A percentile compares a stretch with the other conserved stretches of the same genome.
Evolutionary conservation across 92 coral and sea anemone species (phyloP).

Genomic region (Porites rus): DNA sequence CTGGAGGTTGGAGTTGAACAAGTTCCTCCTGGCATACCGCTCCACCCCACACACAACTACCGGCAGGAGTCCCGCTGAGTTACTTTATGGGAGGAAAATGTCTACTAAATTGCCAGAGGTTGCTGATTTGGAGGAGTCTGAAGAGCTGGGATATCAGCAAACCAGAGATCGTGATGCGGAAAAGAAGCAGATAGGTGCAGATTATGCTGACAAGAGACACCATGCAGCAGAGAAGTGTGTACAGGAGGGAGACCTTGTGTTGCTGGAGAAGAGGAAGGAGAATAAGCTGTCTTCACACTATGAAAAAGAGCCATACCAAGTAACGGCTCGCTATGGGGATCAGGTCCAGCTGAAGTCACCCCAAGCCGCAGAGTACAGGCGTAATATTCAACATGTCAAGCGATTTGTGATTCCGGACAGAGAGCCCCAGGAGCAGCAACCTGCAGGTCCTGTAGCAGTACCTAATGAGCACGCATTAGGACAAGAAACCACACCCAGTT

Average conservation of each 20-base stretch:
- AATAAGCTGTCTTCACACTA: slow-evolving; percentile 56
- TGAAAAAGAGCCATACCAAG: slow-evolving; percentile 56
- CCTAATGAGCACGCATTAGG: neutral
- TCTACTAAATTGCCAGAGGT: neutral
- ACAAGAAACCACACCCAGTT: slow-evolving; percentile 19
- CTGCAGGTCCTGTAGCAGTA: neutral
- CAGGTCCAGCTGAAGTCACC: slow-evolving; percentile 26
- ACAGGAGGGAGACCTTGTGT: slow-evolving; percentile 15
- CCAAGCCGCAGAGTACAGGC: slow-evolving; percentile 52
- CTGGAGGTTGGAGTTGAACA: too few relatives aligned
- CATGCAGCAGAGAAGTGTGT: slow-evolving; percentile 34
- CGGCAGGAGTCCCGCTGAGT: slow-evolving; percentile 28
- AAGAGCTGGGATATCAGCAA: slow-evolving; percentile 12
- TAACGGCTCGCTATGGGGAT: slow-evolving; percentile 40
- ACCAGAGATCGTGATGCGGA: slow-evolving; percentile 33
- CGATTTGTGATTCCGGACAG: neutral
- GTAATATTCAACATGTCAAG: slow-evolving; percentile 44
- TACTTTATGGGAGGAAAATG: slow-evolving; percentile 6
- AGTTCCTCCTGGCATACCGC: too few relatives aligned
- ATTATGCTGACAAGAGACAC: slow-evolving; percentile 32
- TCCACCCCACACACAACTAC: slow-evolving; percentile 9
- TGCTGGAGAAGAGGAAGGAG: slow-evolving; percentile 52
- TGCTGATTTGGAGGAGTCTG: neutral
- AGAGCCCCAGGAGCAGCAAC: slow-evolving; percentile 2
- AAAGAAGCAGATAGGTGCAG: slow-evolving; percentile 37